Conservation (phyloP, 1,140 invertebrate genomes). For the Orchesella cincta region DNA sequence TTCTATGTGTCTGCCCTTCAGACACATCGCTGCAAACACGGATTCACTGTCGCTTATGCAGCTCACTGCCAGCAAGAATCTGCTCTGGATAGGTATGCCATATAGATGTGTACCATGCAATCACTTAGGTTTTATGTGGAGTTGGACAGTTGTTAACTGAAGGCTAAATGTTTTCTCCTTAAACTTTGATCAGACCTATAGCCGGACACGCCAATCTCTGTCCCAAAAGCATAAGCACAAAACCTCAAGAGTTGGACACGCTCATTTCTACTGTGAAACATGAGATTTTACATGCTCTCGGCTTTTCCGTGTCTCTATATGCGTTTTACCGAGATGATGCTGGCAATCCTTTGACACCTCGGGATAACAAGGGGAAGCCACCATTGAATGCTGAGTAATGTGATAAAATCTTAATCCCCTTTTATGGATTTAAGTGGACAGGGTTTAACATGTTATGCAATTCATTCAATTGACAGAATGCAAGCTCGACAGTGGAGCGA, state of each 20-base stretch:
- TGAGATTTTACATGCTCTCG: constrained; percentile 96
- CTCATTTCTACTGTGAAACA: constrained; percentile 96
- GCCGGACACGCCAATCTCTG: constrained; percentile 98
- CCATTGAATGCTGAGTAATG: constrained; percentile 82
- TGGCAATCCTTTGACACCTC: constrained; percentile 79
- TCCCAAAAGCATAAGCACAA: constrained; percentile 90
- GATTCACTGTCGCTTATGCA: constrained; percentile 60
- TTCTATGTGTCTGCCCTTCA: constrained; percentile 94
- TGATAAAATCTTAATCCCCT: constrained; percentile 3
- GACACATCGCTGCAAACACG: constrained; percentile 83
- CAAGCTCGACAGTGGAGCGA: constrained; percentile 94
- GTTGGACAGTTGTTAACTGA: no score
- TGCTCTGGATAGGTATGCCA: constrained; percentile 76
- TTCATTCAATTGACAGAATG: constrained; percentile 60
- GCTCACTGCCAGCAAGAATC: constrained; percentile 97
- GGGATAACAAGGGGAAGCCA: constrained; percentile 84
- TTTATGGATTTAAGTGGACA: background rate
- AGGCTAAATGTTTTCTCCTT: no score
- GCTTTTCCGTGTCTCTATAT: constrained; percentile 92
- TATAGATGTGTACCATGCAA: background rate
- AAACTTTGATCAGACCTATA: constrained; percentile 76
- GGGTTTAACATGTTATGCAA: constrained; percentile 19
- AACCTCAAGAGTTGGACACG: constrained; percentile 87
- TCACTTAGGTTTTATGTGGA: background rate
- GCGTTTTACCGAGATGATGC: constrained; percentile 88